A percentile compares a stretch with the other conserved stretches of the same genome.
These are phyloP conservation scores for Tillus elongatus DNA, from an alignment of 2,888 invertebrate species.

Conservation along the genomic window DNA sequence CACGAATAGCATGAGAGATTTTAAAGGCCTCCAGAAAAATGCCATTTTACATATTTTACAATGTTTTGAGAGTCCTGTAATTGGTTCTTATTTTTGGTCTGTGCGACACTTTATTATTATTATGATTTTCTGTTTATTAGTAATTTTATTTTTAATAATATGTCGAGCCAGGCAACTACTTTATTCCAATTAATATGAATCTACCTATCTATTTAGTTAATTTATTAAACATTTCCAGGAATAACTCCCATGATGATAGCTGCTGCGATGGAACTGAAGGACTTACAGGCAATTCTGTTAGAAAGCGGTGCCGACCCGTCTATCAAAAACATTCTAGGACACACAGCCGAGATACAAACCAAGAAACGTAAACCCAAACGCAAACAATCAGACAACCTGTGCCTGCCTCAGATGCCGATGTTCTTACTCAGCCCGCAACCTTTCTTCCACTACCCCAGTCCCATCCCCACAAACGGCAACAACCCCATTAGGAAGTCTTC, in stretches of 20 bases:
- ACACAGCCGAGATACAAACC: background rate
- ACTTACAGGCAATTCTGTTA: background rate
- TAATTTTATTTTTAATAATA: no score
- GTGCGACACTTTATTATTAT: no score
- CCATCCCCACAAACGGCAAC: no score
- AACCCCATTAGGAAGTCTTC: background rate
- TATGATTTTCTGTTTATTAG: no score
- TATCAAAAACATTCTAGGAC: background rate
- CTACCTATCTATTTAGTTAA: no score
- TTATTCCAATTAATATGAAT: no score
- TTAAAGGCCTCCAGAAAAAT: no score
- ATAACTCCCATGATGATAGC: conserved; percentile 37
- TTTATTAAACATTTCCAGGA: conserved; percentile 27
- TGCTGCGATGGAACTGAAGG: conserved; percentile 26
- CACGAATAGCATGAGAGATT: no score
- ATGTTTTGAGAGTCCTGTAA: no score
- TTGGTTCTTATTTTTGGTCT: no score
- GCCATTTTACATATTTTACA: no score
- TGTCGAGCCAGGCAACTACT: no score
- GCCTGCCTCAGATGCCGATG: background rate
- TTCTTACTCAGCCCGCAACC: background rate
- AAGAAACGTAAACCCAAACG: background rate
- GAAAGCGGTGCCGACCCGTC: background rate
- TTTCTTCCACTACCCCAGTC: background rate
- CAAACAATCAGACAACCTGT: background rate